phyloP scores from a whole-genome alignment of 2,113 vertebrate species.

The Ahaetulla prasina region DNA sequence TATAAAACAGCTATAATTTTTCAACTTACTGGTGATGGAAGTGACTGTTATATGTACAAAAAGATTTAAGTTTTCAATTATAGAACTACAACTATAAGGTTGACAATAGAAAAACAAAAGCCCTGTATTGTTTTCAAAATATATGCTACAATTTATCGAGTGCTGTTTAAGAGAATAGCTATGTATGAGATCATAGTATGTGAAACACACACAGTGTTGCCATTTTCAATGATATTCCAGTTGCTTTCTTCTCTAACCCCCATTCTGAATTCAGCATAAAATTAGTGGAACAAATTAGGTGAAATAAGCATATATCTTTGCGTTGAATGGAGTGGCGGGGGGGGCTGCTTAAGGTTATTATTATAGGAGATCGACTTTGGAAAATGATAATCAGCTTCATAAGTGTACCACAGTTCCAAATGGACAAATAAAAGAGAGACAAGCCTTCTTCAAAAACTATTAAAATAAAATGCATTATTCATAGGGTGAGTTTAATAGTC shows the following conservation, averaged over 20 bases:
- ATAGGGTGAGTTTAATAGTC: neutral
- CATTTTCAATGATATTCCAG: neutral
- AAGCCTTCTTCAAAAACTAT: neutral
- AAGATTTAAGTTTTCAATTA: neutral
- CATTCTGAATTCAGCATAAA: neutral
- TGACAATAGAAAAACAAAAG: neutral
- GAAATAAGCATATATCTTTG: neutral
- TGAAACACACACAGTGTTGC: neutral
- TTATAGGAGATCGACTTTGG: neutral
- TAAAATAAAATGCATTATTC: conserved; percentile 15
- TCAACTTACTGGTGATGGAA: neutral
- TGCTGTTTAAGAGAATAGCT: neutral
- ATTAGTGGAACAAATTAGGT: neutral
- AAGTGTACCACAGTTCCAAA: neutral
- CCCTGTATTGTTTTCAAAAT: neutral
- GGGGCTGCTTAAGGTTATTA: neutral
- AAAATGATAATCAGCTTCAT: conserved; percentile 1
- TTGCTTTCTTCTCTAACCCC: neutral
- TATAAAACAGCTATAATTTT: neutral
- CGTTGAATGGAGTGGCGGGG: neutral
- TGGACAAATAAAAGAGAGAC: conserved; percentile 4
- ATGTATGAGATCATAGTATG: neutral
- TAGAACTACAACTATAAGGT: neutral
- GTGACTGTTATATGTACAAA: neutral
- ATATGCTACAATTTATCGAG: neutral